Percentiles rank a stretch among this genome's conserved stretches.
phyloP scores from a whole-genome alignment of 2,797 vertebrate species.

The Sebastiscus tertius region DNA sequence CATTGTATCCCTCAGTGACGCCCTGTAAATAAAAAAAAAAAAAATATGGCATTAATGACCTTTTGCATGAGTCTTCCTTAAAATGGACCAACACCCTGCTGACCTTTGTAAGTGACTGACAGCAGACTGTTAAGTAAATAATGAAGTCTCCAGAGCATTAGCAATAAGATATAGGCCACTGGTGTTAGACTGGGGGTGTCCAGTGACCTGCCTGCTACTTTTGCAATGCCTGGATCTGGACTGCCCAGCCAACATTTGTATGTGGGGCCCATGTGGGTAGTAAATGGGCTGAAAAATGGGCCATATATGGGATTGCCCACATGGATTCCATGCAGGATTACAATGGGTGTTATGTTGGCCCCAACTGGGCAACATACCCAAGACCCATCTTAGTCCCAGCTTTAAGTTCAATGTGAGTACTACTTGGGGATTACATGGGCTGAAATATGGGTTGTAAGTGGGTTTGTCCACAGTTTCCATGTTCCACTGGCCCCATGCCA shows the following conservation, averaged over 20 bases:
- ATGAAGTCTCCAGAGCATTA: conserved; percentile 41
- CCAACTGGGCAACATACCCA: too few species aligned
- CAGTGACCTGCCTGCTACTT: conserved; percentile 46
- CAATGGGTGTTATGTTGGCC: too few species aligned
- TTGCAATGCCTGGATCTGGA: background rate
- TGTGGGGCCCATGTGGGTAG: too few species aligned
- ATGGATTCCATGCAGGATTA: too few species aligned
- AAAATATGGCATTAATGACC: background rate
- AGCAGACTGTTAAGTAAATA: conserved; percentile 45
- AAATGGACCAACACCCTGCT: background rate
- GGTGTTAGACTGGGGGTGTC: conserved; percentile 45
- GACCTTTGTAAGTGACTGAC: conserved; percentile 29
- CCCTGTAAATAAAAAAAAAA: conserved; percentile 78
- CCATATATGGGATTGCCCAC: too few species aligned
- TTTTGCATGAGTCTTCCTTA: background rate
- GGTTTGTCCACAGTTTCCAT: too few species aligned
- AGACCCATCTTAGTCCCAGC: too few species aligned
- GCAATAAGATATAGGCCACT: conserved; percentile 50
- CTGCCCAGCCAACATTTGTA: background rate
- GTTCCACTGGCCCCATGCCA: too few species aligned
- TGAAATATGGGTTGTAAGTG: too few species aligned
- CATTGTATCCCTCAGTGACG: conserved; percentile 92
- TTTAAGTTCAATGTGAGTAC: too few species aligned
- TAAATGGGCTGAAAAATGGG: too few species aligned
- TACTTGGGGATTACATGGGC: too few species aligned